Evolutionary conservation across 2,888 invertebrate species (phyloP).

Genomic region (Lacanobia oleracea): DNA sequence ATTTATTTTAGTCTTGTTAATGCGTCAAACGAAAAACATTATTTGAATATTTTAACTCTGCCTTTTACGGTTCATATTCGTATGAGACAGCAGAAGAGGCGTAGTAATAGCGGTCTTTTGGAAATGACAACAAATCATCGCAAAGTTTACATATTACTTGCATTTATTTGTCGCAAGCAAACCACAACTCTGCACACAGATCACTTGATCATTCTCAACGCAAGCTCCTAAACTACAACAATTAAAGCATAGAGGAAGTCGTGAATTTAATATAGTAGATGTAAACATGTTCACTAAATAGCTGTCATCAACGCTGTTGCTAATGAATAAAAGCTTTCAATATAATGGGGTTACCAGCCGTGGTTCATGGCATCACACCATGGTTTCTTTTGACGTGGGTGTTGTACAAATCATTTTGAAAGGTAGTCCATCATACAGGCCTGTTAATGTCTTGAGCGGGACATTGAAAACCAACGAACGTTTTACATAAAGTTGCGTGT

Average conservation of each 20-base stretch:
- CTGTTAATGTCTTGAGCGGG: background rate
- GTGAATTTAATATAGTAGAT: conserved; percentile 50
- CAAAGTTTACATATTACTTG: too few species aligned
- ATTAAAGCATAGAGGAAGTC: conserved; percentile 34
- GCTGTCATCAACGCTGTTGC: conserved; percentile 52
- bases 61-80: too few species aligned
- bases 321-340: conserved; percentile 57
- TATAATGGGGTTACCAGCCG: conserved; percentile 42
- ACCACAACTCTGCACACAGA: too few species aligned
- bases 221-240: conserved; percentile 32
- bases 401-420: conserved; percentile 28
- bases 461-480: background rate
- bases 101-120: too few species aligned
- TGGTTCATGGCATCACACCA: conserved; percentile 34
- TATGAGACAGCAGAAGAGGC: too few species aligned
- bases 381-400: conserved; percentile 36
- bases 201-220: background rate
- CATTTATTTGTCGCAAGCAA: too few species aligned
- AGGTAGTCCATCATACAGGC: conserved; percentile 8
- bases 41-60: too few species aligned
- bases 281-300: conserved; percentile 42
- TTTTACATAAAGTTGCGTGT: too few species aligned
- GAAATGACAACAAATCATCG: too few species aligned
- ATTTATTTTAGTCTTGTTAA: too few species aligned
- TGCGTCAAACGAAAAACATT: too few species aligned